These are phyloP conservation scores for Sebastes goodei DNA, from an alignment of 2,797 vertebrate genomes.

Conservation along the genomic window DNA sequence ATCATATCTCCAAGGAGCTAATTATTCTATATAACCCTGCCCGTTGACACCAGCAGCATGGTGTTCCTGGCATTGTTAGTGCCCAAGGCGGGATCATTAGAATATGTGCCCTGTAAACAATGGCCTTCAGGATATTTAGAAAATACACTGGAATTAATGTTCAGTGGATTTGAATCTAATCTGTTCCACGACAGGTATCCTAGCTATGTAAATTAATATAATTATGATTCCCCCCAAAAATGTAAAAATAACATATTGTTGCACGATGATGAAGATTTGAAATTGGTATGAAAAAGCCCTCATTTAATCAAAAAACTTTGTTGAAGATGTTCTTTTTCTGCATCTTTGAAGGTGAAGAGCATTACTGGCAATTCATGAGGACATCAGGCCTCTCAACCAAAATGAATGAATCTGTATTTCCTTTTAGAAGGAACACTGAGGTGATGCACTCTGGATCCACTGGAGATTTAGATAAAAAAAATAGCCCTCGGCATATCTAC, in stretches of 20 bases:
- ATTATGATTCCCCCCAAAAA: background rate
- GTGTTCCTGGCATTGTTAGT: background rate
- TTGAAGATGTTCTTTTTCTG: background rate
- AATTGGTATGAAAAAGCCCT: background rate
- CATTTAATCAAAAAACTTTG: background rate
- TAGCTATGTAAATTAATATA: background rate
- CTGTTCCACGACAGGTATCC: too few relatives aligned
- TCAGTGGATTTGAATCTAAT: background rate
- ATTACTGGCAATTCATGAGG: background rate
- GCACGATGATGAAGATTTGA: background rate
- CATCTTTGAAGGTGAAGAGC: background rate
- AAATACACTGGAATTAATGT: background rate
- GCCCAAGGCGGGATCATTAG: conserved; percentile 4
- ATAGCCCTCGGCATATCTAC: background rate
- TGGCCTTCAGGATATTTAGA: background rate
- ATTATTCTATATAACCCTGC: conserved; percentile 14
- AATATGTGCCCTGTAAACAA: background rate
- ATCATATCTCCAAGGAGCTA: conserved; percentile 29
- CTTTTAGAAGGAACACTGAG: background rate
- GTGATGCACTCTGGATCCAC: too few relatives aligned
- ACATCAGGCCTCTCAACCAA: background rate
- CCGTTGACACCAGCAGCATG: background rate
- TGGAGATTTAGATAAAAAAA: background rate
- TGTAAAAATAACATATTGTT: background rate
- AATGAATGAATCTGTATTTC: background rate